Base-by-base conservation (phyloP, 2,888 invertebrate genomes). In the Perizoma affinitatum region DNA sequence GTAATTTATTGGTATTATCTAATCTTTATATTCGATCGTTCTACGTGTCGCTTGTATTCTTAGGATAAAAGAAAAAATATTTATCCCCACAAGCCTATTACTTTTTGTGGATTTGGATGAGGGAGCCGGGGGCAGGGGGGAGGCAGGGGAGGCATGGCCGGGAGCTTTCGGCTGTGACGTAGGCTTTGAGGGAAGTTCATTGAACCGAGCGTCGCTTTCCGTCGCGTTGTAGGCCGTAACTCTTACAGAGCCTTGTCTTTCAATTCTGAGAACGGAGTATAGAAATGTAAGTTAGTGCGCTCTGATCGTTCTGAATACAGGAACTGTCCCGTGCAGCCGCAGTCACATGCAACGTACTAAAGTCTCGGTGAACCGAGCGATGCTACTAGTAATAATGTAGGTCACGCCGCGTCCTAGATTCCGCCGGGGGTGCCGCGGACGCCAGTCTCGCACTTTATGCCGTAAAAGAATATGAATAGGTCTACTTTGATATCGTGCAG, bases 401-500 rank as follows among this genome's bases (percentile, higher is more conserved):
- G 58, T 58, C 61, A 53, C 54, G 50, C 36, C 61, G 53, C 45
- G 63, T 53, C 63, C 63, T 55, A 63, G 49, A 52, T 63, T 58
- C 63, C 47, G 48, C 6, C 5, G 54, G 54, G 55, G 22, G 52
- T 38, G 48, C 61, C 53, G 44, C 58, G 58, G 42, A 55, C 45
- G 51, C 58, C 55, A 57, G 54, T 40, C 54, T 53, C 53, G 49
- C 54, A 54, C 57, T 57, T 59, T 33, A 57, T 54, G 54, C 61
- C 57, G 54, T 57, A 61, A 61, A 61, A 54, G 53, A 58, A 63
- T 68, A 68, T 68, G 64, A 55, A 55, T 61, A 58, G 62, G 5
- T 36, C 49, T n/a, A n/a, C n/a, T n/a, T n/a, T n/a, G n/a, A n/a
- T n/a, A n/a, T n/a, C n/a, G n/a, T n/a, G n/a, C n/a, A n/a, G n/a